Evolutionary conservation across 1,140 invertebrate species (phyloP).

Genomic region (Ceratoteleas bidentatus): DNA sequence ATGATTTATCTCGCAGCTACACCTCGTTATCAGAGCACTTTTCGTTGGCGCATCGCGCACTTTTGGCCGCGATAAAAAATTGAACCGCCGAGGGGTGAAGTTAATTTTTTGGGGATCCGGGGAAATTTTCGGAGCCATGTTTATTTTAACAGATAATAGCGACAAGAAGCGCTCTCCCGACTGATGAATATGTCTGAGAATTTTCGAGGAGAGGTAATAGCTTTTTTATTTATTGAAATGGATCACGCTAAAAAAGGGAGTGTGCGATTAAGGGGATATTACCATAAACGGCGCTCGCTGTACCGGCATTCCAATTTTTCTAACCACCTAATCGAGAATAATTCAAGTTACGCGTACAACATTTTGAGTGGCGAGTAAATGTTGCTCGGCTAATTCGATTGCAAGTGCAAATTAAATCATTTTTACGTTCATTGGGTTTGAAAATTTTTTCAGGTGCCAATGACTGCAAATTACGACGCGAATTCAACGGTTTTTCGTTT

Average conservation of each 20-base stretch:
- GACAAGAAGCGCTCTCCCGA: constrained; percentile 8
- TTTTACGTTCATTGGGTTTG: constrained; percentile 1
- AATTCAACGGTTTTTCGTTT: neutral
- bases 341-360: neutral
- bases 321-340: too few species aligned
- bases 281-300: constrained; percentile 4
- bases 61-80: constrained; percentile 47
- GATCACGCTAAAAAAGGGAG: constrained; percentile 8
- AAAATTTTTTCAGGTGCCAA: neutral
- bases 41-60: constrained; percentile 27
- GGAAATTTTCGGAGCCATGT: constrained; percentile 21
- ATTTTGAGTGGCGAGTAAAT: neutral
- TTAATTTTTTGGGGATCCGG: constrained; percentile 26
- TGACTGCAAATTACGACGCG: neutral
- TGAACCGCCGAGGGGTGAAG: constrained; percentile 10
- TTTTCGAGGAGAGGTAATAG: constrained; percentile 31
- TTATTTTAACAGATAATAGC: constrained; percentile 44
- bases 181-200: constrained; percentile 53
- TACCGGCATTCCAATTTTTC: neutral
- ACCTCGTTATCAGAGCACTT: constrained; percentile 54
- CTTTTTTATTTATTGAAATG: constrained; percentile 45
- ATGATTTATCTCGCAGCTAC: constrained; percentile 56
- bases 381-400: neutral
- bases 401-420: too few species aligned
- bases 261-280: constrained; percentile 19